Conservation (phyloP, 2,888 invertebrate genomes). For the Trissonchulus sp. region DNA sequence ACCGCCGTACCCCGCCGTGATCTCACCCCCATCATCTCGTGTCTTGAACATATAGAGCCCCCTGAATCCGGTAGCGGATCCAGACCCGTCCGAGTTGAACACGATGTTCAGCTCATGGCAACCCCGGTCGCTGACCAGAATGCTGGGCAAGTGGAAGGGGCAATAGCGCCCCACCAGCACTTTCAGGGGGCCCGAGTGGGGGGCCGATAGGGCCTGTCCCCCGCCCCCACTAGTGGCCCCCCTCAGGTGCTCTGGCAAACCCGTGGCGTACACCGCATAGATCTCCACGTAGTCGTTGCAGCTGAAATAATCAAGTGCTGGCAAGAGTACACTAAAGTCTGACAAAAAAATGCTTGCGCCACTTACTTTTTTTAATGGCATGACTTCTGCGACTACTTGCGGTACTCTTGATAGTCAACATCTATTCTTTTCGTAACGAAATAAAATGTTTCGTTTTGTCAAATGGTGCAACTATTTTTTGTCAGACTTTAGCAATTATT, state of each 20-base stretch:
- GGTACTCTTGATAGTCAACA: no score
- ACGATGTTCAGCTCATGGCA: conserved; percentile 79
- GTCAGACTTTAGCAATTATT: no score
- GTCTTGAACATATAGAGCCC: conserved; percentile 87
- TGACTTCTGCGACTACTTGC: no score
- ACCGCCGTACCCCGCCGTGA: no score
- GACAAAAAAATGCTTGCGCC: no score
- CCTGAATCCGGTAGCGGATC: conserved; percentile 89
- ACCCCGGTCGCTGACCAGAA: conserved; percentile 82
- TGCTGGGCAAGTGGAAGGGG: conserved; percentile 81
- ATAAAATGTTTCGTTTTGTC: no score
- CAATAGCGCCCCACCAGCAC: conserved; percentile 80
- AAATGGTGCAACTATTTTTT: no score
- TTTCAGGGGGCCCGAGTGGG: not conserved
- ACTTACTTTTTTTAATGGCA: no score
- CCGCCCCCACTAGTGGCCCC: not conserved
- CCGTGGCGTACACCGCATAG: conserved; percentile 70
- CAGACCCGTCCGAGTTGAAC: conserved; percentile 76
- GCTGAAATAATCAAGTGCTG: conserved; percentile 57
- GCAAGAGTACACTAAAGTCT: no score
- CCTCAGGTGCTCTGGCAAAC: conserved; percentile 63
- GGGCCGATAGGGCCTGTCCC: conserved; percentile 3
- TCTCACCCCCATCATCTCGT: conserved; percentile 64
- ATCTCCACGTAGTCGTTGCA: conserved; percentile 90
- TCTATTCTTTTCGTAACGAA: no score